A percentile compares a stretch with the other conserved stretches of the same genome.
These are phyloP conservation scores for Hypomecis atomaria DNA, from an alignment of 2,888 invertebrate genomes.

Conservation along the genomic window DNA sequence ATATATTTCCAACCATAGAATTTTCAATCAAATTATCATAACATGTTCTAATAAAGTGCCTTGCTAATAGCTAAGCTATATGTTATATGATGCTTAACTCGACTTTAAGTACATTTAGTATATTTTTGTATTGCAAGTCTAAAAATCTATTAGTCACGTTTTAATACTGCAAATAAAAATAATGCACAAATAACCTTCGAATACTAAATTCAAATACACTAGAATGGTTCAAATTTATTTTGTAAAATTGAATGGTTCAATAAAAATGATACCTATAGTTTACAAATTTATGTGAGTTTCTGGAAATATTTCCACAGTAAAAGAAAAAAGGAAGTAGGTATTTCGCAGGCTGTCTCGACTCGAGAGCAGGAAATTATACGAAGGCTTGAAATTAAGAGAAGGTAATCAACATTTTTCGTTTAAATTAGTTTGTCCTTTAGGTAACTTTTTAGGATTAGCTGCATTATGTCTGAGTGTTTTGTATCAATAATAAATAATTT, in stretches of 20 bases:
- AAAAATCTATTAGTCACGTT: slow-evolving; percentile 18
- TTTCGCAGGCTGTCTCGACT: slow-evolving; percentile 4
- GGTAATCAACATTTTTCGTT: slow-evolving; percentile 3
- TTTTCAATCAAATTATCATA: slow-evolving; percentile 22
- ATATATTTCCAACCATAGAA: slow-evolving; percentile 8
- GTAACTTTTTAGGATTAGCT: background rate
- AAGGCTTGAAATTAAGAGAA: slow-evolving; percentile 7
- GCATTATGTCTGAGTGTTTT: background rate
- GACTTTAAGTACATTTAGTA: background rate
- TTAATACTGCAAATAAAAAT: slow-evolving; percentile 13
- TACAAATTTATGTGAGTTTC: background rate
- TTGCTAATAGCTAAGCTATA: slow-evolving; percentile 14
- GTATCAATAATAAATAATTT: background rate
- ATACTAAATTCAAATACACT: background rate
- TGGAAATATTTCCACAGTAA: background rate
- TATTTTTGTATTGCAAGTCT: slow-evolving; percentile 1
- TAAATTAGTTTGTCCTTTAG: background rate
- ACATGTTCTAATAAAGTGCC: slow-evolving; percentile 16
- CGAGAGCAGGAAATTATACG: slow-evolving; percentile 11
- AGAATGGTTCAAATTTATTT: slow-evolving; percentile 7
- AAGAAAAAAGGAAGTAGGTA: slow-evolving; percentile 9
- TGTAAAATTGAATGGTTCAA: slow-evolving; percentile 1
- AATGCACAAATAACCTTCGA: slow-evolving; percentile 19
- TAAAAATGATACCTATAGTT: slow-evolving; percentile 6
- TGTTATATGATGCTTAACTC: background rate